These are phyloP conservation scores for Carcharodon carcharias DNA, from an alignment of 2,797 vertebrate species.

Conservation along the genomic window DNA sequence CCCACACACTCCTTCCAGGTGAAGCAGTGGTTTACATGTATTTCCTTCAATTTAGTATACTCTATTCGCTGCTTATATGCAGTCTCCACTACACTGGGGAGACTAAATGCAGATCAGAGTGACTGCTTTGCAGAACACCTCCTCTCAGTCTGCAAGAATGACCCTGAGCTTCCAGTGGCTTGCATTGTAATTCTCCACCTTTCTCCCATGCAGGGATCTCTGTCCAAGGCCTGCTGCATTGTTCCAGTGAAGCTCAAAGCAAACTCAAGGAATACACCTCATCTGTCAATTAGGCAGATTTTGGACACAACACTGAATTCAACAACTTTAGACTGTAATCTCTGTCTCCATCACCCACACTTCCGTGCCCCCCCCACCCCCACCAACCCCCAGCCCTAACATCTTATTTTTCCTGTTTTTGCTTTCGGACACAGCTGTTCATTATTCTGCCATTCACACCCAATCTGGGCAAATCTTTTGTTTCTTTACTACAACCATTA, in stretches of 20 bases:
- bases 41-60: too few species aligned
- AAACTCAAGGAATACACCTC: background rate
- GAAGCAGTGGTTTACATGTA: too few species aligned
- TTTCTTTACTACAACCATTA: background rate
- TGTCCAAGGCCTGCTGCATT: background rate
- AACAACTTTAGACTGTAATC: background rate
- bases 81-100: too few species aligned
- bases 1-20: too few species aligned
- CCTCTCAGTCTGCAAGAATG: background rate
- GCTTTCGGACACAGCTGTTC: background rate
- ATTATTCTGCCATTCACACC: background rate
- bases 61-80: too few species aligned
- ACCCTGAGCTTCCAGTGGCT: background rate
- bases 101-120: too few species aligned
- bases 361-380: too few species aligned
- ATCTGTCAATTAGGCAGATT: background rate
- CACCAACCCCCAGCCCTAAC: too few species aligned
- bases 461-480: background rate
- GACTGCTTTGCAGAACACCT: background rate
- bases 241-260: background rate
- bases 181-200: background rate
- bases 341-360: background rate
- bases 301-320: background rate
- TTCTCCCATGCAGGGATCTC: background rate
- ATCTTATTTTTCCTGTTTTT: background rate